Evolutionary conservation across 2,888 invertebrate species (phyloP), one percentile per base, ranked within the genome.

Genomic region (Drosophila borborema): DNA sequence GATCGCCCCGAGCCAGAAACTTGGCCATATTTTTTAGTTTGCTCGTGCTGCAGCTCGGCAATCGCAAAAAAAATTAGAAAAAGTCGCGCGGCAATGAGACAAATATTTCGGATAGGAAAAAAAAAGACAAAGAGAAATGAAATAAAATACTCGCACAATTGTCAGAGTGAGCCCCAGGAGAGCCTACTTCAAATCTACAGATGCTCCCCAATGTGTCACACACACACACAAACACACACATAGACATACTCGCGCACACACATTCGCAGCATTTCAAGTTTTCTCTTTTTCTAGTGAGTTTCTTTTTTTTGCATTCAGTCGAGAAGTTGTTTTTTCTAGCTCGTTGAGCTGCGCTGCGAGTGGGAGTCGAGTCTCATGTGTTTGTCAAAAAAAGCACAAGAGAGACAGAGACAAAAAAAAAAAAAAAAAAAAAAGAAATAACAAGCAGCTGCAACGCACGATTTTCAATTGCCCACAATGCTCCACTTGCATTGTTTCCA

Each of bases 21-120:
- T 89, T 89, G 88, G 85, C 72, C 89, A 85, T 87, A 89, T 87
- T 85, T 89, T 80, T 86, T 81, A 79, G 81, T 84, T 84, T 89
- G 67, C 77, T 70, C 63, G 38, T 31, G 18, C 46, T 7, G n/a
- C 61, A 67, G 79, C 64, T 69, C 55, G 60, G 66, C 88, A 87
- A 82, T 87, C 76, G 86, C 75, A 73, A 77, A 84, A 87, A 68
- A 77, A 49, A 84, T 38, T 14, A 16, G 64, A 66, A 63, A 66
- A 65, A 77, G 64, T 59, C 64, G 64, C 71, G 69, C 71, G 69
- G 72, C 87, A 74, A 86, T 79, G 85, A 84, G 85, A 86, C 87
- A 84, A 74, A 86, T 84, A 89, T 81, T 79, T 74, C 28, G 68
- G 36, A 20, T 55, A 49, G 41, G 45, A 82, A 43, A 69, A 20